Evolutionary conservation across 2,113 vertebrate genomes (phyloP).

Genomic region (Machaerirhynchus nigripectus): DNA sequence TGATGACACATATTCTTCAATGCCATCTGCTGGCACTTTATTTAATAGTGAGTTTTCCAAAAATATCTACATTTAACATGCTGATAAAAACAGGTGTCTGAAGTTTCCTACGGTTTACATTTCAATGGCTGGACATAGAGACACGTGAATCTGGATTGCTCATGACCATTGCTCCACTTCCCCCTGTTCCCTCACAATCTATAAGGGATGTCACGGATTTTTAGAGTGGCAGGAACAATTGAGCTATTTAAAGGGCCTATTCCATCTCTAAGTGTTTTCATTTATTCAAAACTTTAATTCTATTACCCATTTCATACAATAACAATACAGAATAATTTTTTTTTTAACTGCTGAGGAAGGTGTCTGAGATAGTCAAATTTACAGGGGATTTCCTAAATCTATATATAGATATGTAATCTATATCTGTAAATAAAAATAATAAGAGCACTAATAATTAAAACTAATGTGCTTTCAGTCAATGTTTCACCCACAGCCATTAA

Average conservation of each 20-base stretch:
- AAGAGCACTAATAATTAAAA: background rate
- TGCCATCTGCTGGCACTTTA: slow-evolving; percentile 43
- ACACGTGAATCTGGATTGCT: background rate
- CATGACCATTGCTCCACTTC: background rate
- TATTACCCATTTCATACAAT: background rate
- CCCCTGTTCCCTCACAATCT: rapidly evolving
- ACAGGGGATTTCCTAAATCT: background rate
- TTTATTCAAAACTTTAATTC: background rate
- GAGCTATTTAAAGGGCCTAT: background rate
- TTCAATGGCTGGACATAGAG: background rate
- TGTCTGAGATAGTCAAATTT: background rate
- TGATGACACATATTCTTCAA: slow-evolving; percentile 29
- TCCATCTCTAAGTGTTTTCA: background rate
- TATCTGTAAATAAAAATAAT: background rate
- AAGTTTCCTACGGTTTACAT: background rate
- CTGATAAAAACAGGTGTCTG: background rate
- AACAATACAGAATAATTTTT: background rate
- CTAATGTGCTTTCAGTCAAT: background rate
- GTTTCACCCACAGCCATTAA: background rate
- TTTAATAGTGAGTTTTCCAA: background rate
- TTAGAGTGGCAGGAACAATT: background rate
- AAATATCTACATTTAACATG: background rate
- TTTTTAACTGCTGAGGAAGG: background rate
- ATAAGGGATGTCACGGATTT: background rate
- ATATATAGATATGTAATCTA: background rate